Evolutionary conservation across 30 jellyfish, hydroid and myxozoan species (phyloP).

Genomic region (Catostylus mosaicus): DNA sequence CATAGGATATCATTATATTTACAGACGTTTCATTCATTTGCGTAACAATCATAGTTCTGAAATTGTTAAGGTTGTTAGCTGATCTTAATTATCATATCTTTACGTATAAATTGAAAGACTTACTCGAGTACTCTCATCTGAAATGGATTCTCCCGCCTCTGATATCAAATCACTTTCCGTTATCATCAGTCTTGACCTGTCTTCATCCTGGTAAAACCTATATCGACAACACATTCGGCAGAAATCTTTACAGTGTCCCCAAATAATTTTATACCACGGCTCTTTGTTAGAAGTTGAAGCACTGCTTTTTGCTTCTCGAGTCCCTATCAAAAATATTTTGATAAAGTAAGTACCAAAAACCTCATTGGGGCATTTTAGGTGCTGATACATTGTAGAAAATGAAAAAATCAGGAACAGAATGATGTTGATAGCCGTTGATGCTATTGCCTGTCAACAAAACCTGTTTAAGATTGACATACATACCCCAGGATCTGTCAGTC

Average conservation of each 20-base stretch:
- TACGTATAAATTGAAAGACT: neutral
- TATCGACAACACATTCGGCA: conserved; percentile 41
- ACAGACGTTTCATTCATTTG: neutral
- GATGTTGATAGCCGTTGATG: no score
- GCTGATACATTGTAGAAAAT: no score
- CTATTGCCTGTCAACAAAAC: no score
- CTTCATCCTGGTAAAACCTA: conserved; percentile 14
- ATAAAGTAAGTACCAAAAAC: no score
- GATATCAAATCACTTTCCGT: conserved; percentile 50
- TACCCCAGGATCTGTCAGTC: conserved; percentile 99
- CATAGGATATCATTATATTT: neutral
- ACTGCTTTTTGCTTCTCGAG: conserved; percentile 73
- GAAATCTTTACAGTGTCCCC: conserved; percentile 57
- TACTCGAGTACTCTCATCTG: conserved; percentile 41
- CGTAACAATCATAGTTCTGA: no score
- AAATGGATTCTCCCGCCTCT: conserved; percentile 39
- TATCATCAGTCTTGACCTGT: conserved; percentile 1
- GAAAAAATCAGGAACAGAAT: no score
- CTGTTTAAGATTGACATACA: conserved; percentile 32
- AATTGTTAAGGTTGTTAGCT: no score
- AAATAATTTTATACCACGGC: conserved; percentile 72
- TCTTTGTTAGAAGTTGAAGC: conserved; percentile 19
- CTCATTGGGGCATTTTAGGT: no score
- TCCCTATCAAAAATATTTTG: conserved; percentile 38
- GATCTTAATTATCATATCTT: no score